phyloP scores from a whole-genome alignment of 1,140 invertebrate genomes.

The Anoplolepis gracilipes region DNA sequence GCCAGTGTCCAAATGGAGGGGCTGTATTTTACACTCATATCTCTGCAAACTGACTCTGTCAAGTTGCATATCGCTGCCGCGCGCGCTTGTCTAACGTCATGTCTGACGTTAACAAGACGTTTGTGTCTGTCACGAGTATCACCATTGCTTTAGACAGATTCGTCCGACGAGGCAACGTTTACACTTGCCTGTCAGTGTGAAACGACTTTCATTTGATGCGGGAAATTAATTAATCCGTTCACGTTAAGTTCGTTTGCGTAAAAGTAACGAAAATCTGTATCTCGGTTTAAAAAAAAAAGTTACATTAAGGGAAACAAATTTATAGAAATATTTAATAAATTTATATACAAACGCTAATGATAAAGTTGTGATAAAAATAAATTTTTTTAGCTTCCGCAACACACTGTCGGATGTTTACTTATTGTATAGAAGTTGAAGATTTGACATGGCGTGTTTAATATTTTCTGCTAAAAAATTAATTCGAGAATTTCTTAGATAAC shows the following conservation, averaged over 20 bases:
- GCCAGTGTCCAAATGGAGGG: constrained; percentile 18
- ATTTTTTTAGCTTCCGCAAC: neutral
- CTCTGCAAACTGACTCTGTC: constrained; percentile 53
- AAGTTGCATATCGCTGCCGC: constrained; percentile 35
- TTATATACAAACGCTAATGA: neutral
- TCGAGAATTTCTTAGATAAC: constrained; percentile 21
- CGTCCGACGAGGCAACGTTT: constrained; percentile 31
- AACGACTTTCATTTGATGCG: constrained; percentile 3
- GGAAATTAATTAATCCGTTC: constrained; percentile 31
- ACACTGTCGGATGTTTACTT: constrained; percentile 20
- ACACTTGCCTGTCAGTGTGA: constrained; percentile 28
- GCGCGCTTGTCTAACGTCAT: constrained; percentile 11
- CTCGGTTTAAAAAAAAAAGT: neutral
- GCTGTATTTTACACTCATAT: constrained; percentile 47
- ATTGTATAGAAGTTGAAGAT: constrained; percentile 6
- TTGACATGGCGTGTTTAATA: constrained; percentile 39
- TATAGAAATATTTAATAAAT: neutral
- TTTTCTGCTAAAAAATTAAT: constrained; percentile 45
- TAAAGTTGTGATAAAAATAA: neutral
- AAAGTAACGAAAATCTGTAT: neutral
- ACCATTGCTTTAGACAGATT: constrained; percentile 44
- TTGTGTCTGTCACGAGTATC: constrained; percentile 53
- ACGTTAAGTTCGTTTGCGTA: neutral
- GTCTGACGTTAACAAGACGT: constrained; percentile 57
- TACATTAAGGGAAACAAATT: neutral